Evolutionary conservation across 2,797 vertebrate genomes (phyloP), one percentile per base, ranked within the genome.

Genomic region (Chelmon rostratus): DNA sequence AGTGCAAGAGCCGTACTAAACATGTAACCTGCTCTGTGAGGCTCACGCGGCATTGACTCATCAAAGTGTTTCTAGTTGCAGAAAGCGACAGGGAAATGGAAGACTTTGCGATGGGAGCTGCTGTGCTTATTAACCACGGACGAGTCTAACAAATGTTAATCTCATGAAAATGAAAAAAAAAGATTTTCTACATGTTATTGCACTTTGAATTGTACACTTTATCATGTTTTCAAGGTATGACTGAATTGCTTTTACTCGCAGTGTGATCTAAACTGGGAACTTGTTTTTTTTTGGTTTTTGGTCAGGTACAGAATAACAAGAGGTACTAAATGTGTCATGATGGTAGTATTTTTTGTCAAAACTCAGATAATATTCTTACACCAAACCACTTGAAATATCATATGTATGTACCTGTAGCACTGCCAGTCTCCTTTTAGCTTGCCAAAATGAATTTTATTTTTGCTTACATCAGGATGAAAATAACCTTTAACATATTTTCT

Each of bases 361-460:
- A 88, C 79, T 88, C 91, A 91, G 93, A 95, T 91, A 92, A 92
- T 94, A 93, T 96, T 96, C 95, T 96, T 96, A 95, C 92, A 90
- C 84, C 94, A 94, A 96, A 93, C 96, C 92, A 93, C 91, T 91
- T 92, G 90, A 94, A 91, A 84, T 93, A 78, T 92, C 90, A 90
- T 91, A 95, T 97, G 96, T 96, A 93, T 94, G 89, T 96, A 96
- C 79, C 84, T 83, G 84, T 94, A 96, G 87, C 96, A 97, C 97
- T 97, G 97, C 97, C 97, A 96, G 96, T 91, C 95, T 96, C 90
- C 92, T 95, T 94, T 95, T 92, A 92, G 96, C 96, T 98, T 98
- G 97, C 97, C 96, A 97, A 88, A 97, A 95, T 94, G 90, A 94
- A 91, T 97, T 96, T 96, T 96, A 97, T 97, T 98, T 95, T 98